Evolutionary conservation across 2,113 vertebrate genomes (phyloP).

Genomic region (Elephas maximus): DNA sequence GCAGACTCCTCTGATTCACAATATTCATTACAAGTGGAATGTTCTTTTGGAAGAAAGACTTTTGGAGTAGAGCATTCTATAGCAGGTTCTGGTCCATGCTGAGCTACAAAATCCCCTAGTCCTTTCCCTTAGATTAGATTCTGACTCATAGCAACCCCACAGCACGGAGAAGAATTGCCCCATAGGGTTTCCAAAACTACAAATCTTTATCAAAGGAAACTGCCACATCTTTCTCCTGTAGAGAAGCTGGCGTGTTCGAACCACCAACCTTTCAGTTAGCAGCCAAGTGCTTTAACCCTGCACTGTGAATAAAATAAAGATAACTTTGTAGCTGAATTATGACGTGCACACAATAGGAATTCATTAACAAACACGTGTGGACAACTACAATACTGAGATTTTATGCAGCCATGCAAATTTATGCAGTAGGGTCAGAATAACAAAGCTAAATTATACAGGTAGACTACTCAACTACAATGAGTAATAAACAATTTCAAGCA

Average conservation of each 20-base stretch:
- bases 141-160: too few relatives aligned
- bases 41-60: neutral
- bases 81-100: neutral
- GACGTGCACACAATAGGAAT: neutral
- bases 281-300: neutral
- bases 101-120: neutral
- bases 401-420: constrained; percentile 67
- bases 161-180: too few relatives aligned
- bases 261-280: neutral
- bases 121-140: neutral
- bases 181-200: too few relatives aligned
- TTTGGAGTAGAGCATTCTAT: neutral
- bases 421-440: constrained; percentile 47
- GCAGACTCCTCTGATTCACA: neutral
- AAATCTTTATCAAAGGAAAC: too few relatives aligned
- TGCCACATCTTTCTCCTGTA: too few relatives aligned
- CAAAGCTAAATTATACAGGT: constrained; percentile 65
- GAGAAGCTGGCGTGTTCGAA: too few relatives aligned
- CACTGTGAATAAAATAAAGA: neutral
- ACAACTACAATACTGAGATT: constrained; percentile 50
- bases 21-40: neutral
- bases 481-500: constrained; percentile 68
- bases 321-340: neutral
- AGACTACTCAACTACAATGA: constrained; percentile 59
- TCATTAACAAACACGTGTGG: constrained; percentile 26